Conservation (phyloP, 2,113 vertebrate species). For the Calidris pugnax region DNA sequence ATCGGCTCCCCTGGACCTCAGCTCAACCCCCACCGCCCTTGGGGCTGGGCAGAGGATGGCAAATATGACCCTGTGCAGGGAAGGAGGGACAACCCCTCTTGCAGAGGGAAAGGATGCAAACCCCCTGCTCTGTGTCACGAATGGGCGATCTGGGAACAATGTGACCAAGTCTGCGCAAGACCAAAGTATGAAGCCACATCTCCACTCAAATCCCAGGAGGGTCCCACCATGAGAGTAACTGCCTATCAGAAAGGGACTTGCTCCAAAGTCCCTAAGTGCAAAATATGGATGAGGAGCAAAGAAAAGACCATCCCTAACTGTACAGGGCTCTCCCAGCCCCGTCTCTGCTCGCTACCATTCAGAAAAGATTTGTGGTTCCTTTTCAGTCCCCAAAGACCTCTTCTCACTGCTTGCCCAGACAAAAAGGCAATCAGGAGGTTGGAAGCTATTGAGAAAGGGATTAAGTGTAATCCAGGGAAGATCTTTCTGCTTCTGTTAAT, state of each 20-base stretch:
- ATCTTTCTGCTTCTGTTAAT: background rate
- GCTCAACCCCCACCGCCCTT: background rate
- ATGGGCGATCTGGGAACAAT: background rate
- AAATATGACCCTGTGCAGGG: background rate
- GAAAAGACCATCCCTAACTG: background rate
- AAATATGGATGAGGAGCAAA: background rate
- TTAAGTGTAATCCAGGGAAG: background rate
- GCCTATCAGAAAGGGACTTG: background rate
- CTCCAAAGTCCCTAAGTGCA: background rate
- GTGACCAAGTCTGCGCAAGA: background rate
- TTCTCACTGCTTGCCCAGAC: background rate
- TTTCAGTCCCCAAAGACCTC: background rate
- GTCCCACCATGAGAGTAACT: background rate
- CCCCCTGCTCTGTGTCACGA: fast-evolving
- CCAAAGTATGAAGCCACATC: background rate
- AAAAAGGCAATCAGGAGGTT: background rate
- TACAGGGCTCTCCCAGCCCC: background rate
- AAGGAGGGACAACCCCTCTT: background rate
- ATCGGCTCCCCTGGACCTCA: background rate
- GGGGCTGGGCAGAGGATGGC: background rate
- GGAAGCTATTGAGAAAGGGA: background rate
- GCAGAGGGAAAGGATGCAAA: background rate
- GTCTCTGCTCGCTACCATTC: background rate
- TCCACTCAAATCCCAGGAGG: background rate
- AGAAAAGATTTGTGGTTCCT: background rate